Evolutionary conservation across 2,797 vertebrate species (phyloP).

Genomic region (Cyprinodon diabolis): DNA sequence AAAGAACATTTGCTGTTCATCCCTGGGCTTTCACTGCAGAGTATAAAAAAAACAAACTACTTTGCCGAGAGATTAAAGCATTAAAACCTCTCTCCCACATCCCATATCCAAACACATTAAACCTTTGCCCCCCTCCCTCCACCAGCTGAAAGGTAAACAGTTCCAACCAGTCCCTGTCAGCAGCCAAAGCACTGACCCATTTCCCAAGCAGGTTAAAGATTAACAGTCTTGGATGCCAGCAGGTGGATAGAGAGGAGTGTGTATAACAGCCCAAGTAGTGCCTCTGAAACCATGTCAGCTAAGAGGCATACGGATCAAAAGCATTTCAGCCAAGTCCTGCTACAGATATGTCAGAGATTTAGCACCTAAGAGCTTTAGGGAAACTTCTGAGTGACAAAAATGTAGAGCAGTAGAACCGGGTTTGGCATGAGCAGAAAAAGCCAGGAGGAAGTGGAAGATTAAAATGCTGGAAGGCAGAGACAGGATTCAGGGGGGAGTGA

Average conservation of each 20-base stretch:
- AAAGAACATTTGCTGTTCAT: conserved; percentile 47
- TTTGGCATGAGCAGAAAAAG: conserved; percentile 23
- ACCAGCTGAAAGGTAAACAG: conserved; percentile 75
- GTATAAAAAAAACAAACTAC: conserved; percentile 62
- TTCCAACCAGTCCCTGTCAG: conserved; percentile 39
- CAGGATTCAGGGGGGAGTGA: conserved; percentile 41
- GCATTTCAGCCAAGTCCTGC: conserved; percentile 45
- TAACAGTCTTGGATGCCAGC: conserved; percentile 49
- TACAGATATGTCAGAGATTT: conserved; percentile 49
- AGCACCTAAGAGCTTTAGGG: conserved; percentile 45
- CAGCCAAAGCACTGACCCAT: conserved; percentile 73
- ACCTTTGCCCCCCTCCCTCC: conserved; percentile 56
- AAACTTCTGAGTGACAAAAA: conserved; percentile 43
- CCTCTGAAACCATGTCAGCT: conserved; percentile 53
- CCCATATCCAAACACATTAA: conserved; percentile 75
- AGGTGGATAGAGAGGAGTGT: conserved; percentile 5
- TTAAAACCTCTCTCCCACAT: conserved; percentile 70
- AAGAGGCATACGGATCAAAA: conserved; percentile 60
- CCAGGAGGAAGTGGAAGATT: conserved; percentile 29
- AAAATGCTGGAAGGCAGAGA: conserved; percentile 23
- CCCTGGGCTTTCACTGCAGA: conserved; percentile 46
- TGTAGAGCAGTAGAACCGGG: conserved; percentile 17
- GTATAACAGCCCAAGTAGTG: conserved; percentile 30
- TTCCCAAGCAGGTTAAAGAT: conserved; percentile 79
- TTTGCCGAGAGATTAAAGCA: conserved; percentile 74